phyloP scores from a whole-genome alignment of 2,797 vertebrate species.

The Agapornis canus region DNA sequence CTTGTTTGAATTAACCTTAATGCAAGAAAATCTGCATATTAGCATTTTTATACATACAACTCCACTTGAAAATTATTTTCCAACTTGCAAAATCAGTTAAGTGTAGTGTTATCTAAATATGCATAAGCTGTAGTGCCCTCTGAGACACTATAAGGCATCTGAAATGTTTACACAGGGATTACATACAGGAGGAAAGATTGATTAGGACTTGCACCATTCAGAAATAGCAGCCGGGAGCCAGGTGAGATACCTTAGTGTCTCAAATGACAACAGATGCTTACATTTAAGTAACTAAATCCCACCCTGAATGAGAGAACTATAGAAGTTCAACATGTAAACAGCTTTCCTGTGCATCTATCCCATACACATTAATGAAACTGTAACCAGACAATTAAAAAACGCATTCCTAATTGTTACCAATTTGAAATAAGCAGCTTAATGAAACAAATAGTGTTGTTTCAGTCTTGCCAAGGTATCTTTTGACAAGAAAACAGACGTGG shows the following conservation, averaged over 20 bases:
- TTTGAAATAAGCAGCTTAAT: neutral
- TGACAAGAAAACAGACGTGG: neutral
- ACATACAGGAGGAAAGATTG: neutral
- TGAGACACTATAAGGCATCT: neutral
- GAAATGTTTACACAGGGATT: neutral
- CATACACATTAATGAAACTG: neutral
- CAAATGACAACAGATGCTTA: neutral
- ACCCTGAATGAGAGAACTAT: neutral
- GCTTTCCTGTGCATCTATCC: neutral
- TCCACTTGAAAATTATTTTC: neutral
- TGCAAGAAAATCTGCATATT: neutral
- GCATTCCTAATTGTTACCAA: neutral
- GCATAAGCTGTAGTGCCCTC: neutral
- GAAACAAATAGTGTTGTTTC: neutral
- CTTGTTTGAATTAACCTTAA: neutral
- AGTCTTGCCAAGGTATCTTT: neutral
- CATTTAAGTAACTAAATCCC: neutral
- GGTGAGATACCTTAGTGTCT: neutral
- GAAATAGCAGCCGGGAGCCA: neutral
- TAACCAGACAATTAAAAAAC: neutral
- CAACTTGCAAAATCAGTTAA: neutral
- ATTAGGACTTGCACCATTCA: neutral
- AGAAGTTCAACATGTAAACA: neutral
- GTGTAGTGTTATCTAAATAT: neutral
- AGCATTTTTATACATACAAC: neutral